Conservation (phyloP, 2,888 invertebrate species). For the Quadriops clusia region DNA sequence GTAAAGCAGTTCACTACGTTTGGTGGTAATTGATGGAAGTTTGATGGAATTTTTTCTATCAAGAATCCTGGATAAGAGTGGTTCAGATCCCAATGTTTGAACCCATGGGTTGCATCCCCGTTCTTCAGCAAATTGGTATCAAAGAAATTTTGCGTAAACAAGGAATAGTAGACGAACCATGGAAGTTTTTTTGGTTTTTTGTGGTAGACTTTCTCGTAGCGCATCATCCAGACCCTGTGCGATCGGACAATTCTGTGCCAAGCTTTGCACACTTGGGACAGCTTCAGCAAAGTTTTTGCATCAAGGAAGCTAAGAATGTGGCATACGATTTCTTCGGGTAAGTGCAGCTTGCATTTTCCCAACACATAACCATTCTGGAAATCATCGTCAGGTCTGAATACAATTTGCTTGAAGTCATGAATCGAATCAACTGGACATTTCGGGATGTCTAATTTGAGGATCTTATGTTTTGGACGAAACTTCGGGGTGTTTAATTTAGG, state of each 20-base stretch:
- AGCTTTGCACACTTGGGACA: constrained; percentile 39
- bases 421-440: too few relatives aligned
- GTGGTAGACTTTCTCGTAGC: constrained; percentile 17
- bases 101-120: constrained; percentile 36
- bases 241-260: constrained; percentile 40
- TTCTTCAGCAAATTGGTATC: constrained; percentile 41
- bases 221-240: constrained; percentile 25
- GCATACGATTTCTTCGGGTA: constrained; percentile 40
- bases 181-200: constrained; percentile 27
- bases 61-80: too few relatives aligned
- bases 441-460: too few relatives aligned
- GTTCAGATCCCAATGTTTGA: constrained; percentile 33
- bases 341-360: too few relatives aligned
- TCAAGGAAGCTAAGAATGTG: constrained; percentile 36
- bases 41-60: too few relatives aligned
- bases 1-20: too few relatives aligned
- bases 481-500: too few relatives aligned
- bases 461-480: too few relatives aligned
- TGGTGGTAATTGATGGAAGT: too few relatives aligned
- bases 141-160: constrained; percentile 35
- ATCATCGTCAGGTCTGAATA: too few relatives aligned
- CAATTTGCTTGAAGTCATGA: too few relatives aligned
- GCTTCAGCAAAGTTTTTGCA: constrained; percentile 31
- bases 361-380: too few relatives aligned
- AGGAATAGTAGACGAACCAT: constrained; percentile 36